Evolutionary conservation across 2,888 invertebrate species (phyloP), one percentile per base, ranked within the genome.

Genomic region (Apeira syringaria): DNA sequence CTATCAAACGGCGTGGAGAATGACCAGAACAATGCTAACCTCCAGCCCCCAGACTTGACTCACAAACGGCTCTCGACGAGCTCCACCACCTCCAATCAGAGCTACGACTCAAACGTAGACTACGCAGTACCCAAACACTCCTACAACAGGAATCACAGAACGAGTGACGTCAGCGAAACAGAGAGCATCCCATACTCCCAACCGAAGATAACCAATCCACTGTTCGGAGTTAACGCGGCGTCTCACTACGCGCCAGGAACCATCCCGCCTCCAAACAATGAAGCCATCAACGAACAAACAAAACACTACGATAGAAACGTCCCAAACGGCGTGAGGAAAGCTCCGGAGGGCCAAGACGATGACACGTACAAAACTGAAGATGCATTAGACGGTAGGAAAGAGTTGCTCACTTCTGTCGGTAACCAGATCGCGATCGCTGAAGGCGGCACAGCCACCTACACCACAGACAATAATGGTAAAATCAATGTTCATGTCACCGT

Each of bases 401-500:
- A 86, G 75, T 72, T 84, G 64, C 66, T 84, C 51, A 75, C 65
- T 80, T 83, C 52, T 9, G 39, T 39, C 20, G 45, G 35, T 39
- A 86, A 82, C 68, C 87, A 88, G 68, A 88, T 89, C 71, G 87
- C 87, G 52, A 78, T 86, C 68, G 71, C 78, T 44, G 89, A 91
- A 38, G 90, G 90, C 61, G 85, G 91, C 51, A 82, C 85, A 25
- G 85, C 89, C 39, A 90, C 92, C 47, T 93, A 94, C 86, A 92
- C 93, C 59, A 93, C 94, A 59, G 93, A 94, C 81, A 91, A 94
- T 88, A 96, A 96, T 91, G 96, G 95, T 79, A 96, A 96, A 91
- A 96, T 95, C 90, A 95, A 95, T 92, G 95, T 95, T 80, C 95
- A 94, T 91, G 95, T 96, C 79, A 95, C 95, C 78, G 95, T 96